Evolutionary conservation across 1,140 invertebrate species (phyloP).

Genomic region (Drosophila repletoides): DNA sequence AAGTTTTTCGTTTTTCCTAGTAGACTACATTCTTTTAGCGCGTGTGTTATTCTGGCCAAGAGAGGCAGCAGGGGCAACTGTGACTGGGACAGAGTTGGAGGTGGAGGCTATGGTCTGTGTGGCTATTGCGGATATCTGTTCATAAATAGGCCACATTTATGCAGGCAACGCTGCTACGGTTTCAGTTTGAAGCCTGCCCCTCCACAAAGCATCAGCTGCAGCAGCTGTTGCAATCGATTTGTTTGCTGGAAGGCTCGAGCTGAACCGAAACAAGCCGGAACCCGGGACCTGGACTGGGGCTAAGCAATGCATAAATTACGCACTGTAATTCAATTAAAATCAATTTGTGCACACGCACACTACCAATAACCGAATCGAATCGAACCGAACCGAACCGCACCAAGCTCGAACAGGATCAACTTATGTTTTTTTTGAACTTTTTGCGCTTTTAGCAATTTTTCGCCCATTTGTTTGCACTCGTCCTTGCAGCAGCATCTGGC

Average conservation of each 20-base stretch:
- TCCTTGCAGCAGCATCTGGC: background rate
- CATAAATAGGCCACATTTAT: slow-evolving; percentile 43
- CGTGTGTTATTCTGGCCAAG: background rate
- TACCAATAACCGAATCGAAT: too few species aligned
- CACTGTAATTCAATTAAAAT: slow-evolving; percentile 74
- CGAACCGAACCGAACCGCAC: too few species aligned
- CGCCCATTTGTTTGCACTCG: background rate
- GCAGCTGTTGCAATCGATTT: slow-evolving; percentile 26
- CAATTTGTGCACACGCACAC: slow-evolving; percentile 61
- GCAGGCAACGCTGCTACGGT: slow-evolving; percentile 22
- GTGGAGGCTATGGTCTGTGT: background rate
- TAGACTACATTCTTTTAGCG: background rate
- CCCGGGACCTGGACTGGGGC: background rate
- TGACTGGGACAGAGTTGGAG: background rate
- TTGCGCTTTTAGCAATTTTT: slow-evolving; percentile 44
- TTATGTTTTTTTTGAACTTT: slow-evolving; percentile 29
- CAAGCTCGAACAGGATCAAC: slow-evolving; percentile 11
- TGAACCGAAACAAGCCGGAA: too few species aligned
- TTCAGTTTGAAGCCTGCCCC: background rate
- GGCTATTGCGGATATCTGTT: slow-evolving; percentile 10
- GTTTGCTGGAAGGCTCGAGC: slow-evolving; percentile 9
- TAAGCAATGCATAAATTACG: slow-evolving; percentile 73
- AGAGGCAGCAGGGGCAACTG: background rate
- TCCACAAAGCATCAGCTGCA: background rate
- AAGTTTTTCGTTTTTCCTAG: background rate